phyloP scores from a whole-genome alignment of 2,797 vertebrate genomes.

The Halcyon chelicuti region DNA sequence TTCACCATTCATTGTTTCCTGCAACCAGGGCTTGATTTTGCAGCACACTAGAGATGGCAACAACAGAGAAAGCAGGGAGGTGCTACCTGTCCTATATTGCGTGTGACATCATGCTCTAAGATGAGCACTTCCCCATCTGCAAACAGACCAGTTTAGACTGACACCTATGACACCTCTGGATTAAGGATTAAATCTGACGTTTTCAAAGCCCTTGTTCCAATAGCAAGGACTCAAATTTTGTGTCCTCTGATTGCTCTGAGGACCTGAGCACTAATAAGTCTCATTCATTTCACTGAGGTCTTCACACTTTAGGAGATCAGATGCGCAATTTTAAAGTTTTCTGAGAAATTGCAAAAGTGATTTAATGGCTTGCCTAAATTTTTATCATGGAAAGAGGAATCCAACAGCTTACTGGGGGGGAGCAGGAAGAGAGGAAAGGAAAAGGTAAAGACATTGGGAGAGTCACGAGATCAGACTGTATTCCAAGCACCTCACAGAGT shows the following conservation, averaged over 20 bases:
- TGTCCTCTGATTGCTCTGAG: neutral
- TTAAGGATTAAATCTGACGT: neutral
- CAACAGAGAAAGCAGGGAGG: neutral
- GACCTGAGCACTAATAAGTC: neutral
- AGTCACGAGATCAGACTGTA: neutral
- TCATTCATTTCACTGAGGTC: neutral
- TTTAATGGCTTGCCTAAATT: neutral
- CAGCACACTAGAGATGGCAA: neutral
- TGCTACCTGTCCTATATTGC: rapidly evolving
- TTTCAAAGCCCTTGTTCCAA: neutral
- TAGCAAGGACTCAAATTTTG: neutral
- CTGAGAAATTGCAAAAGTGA: neutral
- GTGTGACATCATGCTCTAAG: neutral
- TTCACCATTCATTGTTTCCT: neutral
- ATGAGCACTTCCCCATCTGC: neutral
- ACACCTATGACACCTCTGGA: neutral
- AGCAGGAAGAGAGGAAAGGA: neutral
- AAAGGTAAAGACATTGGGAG: slow-evolving; percentile 6
- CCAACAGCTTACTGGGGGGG: neutral
- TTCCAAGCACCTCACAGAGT: neutral
- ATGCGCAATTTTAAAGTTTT: neutral
- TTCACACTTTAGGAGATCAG: neutral
- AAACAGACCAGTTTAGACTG: neutral
- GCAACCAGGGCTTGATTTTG: neutral
- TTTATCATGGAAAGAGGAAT: neutral